Conservation (phyloP, 2,888 invertebrate genomes). For the Julus scandinavius region DNA sequence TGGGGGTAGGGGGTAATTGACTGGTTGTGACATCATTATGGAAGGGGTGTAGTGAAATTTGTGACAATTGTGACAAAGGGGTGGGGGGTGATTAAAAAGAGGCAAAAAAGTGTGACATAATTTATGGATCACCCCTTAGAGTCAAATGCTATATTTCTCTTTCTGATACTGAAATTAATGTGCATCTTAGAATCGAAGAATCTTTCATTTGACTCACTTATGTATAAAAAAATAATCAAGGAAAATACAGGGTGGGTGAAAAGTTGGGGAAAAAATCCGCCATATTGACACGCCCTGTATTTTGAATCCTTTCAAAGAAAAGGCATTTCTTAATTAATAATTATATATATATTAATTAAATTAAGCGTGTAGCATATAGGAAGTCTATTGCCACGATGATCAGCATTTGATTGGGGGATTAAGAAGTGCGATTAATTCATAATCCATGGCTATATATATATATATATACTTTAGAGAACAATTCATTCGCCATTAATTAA, state of each 20-base stretch:
- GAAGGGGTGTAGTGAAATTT: too few species aligned
- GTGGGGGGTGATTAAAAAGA: too few species aligned
- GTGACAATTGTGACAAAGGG: too few species aligned
- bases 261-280: not conserved
- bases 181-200: too few species aligned
- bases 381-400: not conserved
- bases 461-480: not conserved
- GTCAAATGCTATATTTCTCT: too few species aligned
- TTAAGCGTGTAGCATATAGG: not conserved
- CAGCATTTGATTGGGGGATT: conserved; percentile 20
- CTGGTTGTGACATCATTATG: too few species aligned
- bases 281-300: not conserved
- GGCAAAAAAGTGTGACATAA: too few species aligned
- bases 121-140: too few species aligned
- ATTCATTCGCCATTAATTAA: conserved; percentile 33
- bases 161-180: too few species aligned
- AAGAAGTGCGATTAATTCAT: not conserved
- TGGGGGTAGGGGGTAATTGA: too few species aligned
- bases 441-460: not conserved
- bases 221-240: too few species aligned
- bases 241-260: not conserved
- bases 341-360: not conserved
- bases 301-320: not conserved
- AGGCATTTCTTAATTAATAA: not conserved
- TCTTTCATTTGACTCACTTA: too few species aligned